Evolutionary conservation across 2,888 invertebrate genomes (phyloP).

Genomic region (Paralinhomoeus sp.): DNA sequence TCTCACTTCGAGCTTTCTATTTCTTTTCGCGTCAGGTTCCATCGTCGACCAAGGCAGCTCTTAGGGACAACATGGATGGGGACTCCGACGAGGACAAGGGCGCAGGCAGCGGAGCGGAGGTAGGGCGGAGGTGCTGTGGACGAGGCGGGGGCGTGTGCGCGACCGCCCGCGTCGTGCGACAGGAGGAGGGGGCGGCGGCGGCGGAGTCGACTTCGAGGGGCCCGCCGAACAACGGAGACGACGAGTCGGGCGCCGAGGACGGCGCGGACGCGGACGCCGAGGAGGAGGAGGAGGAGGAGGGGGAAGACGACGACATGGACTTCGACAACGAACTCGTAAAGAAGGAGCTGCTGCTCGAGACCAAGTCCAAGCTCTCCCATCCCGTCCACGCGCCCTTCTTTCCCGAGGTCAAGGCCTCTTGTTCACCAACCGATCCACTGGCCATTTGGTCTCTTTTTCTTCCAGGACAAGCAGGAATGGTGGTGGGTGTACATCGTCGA

Average conservation of each 20-base stretch:
- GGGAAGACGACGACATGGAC: conserved; percentile 29
- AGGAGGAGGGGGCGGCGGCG: background rate
- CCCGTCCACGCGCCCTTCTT: conserved; percentile 89
- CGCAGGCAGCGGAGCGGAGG: too few species aligned
- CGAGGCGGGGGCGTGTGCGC: too few species aligned
- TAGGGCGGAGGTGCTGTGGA: too few species aligned
- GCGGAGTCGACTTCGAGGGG: conserved; percentile 4
- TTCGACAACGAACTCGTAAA: conserved; percentile 11
- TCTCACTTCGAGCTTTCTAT: too few species aligned
- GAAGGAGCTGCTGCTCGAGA: conserved; percentile 43
- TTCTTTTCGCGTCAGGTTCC: too few species aligned
- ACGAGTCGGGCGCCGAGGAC: conserved; percentile 3
- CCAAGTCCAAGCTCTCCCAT: conserved; percentile 76
- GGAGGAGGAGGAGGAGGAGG: conserved; percentile 36
- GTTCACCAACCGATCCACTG: too few species aligned
- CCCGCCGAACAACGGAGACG: conserved; percentile 6
- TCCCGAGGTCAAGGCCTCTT: conserved; percentile 41
- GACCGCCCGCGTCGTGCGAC: too few species aligned
- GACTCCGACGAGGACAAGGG: too few species aligned
- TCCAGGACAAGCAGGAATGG: conserved; percentile 70
- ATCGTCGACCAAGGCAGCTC: too few species aligned
- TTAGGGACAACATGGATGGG: too few species aligned
- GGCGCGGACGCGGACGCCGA: conserved; percentile 13
- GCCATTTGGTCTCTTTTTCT: conserved; percentile 5
- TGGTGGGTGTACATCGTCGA: conserved; percentile 98